phyloP scores from a whole-genome alignment of 2,797 vertebrate genomes.

The Eutrigla gurnardus region DNA sequence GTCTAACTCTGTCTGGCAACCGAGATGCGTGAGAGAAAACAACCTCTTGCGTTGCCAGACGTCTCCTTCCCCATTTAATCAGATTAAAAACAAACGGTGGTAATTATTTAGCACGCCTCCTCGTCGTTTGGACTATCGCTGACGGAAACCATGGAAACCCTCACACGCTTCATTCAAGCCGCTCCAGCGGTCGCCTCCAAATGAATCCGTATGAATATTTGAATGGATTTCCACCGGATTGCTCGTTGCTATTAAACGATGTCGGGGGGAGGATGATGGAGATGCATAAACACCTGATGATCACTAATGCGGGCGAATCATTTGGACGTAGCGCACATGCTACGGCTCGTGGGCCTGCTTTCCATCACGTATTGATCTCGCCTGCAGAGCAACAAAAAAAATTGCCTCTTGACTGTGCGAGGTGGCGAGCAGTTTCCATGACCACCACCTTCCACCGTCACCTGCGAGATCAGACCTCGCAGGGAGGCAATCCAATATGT shows the following conservation, averaged over 20 bases:
- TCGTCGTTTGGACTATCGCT: conserved; percentile 2
- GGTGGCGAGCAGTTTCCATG: conserved; percentile 76
- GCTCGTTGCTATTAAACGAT: conserved; percentile 22
- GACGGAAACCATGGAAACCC: not conserved
- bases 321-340: not conserved
- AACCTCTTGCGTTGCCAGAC: not conserved
- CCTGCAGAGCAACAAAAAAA: conserved; percentile 33
- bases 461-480: conserved; percentile 62
- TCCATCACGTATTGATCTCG: conserved; percentile 60
- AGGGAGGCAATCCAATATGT: conserved; percentile 60
- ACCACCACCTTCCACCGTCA: conserved; percentile 69
- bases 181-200: not conserved
- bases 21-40: conserved; percentile 2
- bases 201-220: conserved; percentile 43
- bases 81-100: conserved; percentile 12
- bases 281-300: conserved; percentile 29
- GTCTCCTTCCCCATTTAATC: conserved; percentile 1
- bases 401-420: conserved; percentile 55
- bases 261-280: conserved; percentile 26
- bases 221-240: conserved; percentile 40
- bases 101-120: conserved; percentile 19
- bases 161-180: not conserved
- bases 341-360: conserved; percentile 8
- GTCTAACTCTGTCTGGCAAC: not conserved
- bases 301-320: conserved; percentile 25